These are phyloP conservation scores for Hyposoter dolosus DNA, from an alignment of 2,888 invertebrate genomes.

Conservation along the genomic window DNA sequence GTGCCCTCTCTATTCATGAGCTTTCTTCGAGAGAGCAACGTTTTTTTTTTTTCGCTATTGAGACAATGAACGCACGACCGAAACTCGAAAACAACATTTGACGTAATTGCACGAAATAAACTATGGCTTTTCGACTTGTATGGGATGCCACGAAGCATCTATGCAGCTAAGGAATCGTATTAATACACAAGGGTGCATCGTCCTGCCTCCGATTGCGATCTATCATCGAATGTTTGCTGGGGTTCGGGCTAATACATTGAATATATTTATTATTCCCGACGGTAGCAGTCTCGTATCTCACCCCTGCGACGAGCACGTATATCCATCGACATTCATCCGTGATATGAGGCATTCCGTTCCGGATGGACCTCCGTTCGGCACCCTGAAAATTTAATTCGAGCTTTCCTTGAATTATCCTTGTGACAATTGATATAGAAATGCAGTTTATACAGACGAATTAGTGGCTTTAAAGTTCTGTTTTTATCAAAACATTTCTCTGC, in stretches of 20 bases:
- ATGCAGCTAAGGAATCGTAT: slow-evolving; percentile 36
- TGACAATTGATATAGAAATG: neutral
- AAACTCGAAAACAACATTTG: neutral
- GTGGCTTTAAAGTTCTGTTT: neutral
- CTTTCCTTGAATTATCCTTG: neutral
- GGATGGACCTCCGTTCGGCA: neutral
- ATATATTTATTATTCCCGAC: slow-evolving; percentile 83
- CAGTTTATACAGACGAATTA: neutral
- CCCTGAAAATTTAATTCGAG: neutral
- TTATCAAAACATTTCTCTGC: neutral
- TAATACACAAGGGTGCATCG: slow-evolving; percentile 58
- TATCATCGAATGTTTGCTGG: slow-evolving; percentile 84
- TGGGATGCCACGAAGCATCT: slow-evolving; percentile 6
- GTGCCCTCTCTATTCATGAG: neutral
- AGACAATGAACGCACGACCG: neutral
- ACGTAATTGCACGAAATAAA: slow-evolving; percentile 6
- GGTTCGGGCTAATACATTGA: slow-evolving; percentile 82
- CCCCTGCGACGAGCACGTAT: slow-evolving; percentile 27
- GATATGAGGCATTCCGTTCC: slow-evolving; percentile 21
- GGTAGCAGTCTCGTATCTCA: slow-evolving; percentile 70
- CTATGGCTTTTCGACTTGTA: slow-evolving; percentile 38
- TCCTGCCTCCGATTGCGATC: slow-evolving; percentile 81
- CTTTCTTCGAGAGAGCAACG: neutral
- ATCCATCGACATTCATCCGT: slow-evolving; percentile 27
- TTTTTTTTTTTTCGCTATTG: neutral